phyloP scores from a whole-genome alignment of 2,888 invertebrate species.

The Phalangium opilio region DNA sequence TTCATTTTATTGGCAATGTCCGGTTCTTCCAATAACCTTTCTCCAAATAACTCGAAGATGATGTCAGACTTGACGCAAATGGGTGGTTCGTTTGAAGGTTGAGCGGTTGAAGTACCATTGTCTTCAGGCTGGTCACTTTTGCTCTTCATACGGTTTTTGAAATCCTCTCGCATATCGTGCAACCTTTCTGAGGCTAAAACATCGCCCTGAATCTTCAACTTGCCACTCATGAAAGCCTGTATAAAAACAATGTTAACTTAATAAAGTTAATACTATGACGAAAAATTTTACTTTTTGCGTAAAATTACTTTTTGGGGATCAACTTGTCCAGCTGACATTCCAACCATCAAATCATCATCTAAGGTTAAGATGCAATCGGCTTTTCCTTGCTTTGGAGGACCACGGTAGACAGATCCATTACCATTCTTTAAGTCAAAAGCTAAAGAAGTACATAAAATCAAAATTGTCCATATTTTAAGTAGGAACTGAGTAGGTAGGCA shows the following conservation, averaged over 20 bases:
- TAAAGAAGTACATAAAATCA: background rate
- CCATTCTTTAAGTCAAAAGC: background rate
- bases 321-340: constrained; percentile 41
- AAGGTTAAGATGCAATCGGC: constrained; percentile 72
- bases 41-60: constrained; percentile 56
- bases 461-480: too few species aligned
- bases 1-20: constrained; percentile 61
- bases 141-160: constrained; percentile 9
- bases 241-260: background rate
- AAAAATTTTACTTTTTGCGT: too few species aligned
- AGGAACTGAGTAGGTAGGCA: too few species aligned
- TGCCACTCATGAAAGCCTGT: constrained; percentile 31
- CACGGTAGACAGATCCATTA: constrained; percentile 45
- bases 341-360: constrained; percentile 66
- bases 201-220: constrained; percentile 31
- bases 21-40: constrained; percentile 53
- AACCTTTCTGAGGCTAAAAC: constrained; percentile 31
- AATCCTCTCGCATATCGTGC: constrained; percentile 24
- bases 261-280: too few species aligned
- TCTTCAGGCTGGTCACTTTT: too few species aligned
- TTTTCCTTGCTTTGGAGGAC: constrained; percentile 52
- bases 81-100: constrained; percentile 2
- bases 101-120: too few species aligned
- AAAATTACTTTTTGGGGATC: constrained; percentile 33
- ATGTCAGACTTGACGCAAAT: constrained; percentile 52